Evolutionary conservation across 2,113 vertebrate genomes (phyloP), one percentile per base, ranked within the genome.

Genomic region (Andinoacara biseriatus): DNA sequence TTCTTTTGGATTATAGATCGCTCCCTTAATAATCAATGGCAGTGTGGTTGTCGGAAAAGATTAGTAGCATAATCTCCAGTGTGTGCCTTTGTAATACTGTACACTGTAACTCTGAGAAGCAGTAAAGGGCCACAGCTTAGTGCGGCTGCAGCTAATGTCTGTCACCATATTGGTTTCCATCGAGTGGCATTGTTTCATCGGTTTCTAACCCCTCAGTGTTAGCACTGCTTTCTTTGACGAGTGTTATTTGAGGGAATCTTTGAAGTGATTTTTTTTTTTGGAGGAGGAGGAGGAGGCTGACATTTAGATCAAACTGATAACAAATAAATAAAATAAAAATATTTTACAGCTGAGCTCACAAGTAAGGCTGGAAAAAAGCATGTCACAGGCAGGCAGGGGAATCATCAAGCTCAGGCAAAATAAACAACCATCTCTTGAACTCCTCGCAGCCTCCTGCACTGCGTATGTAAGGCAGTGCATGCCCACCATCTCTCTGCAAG

Each of bases 21-120:
- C 82, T 60, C 76, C 76, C 90, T 93, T 92, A 93, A 92, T 91
- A 93, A 94, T 93, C 90, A 89, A 92, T 90, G 88, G 74, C 83
- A 61, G 83, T 63, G 60, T 40, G 80, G 62, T 89, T 91, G 92
- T 93, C 58, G 10, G 65, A 81, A 77, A 86, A 93, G 93, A 93
- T 93, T 93, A 94, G 81, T 9, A 76, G 65, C 49, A 4, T 92
- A 92, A 93, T 93, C 92, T 87, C 85, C 65, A 74, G 84, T 81
- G 89, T 86, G 62, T 76, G 78, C 63, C 67, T 88, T 81, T 65
- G 83, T 90, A 90, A 89, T 85, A 69, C 79, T 86, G 83, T 89
- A 84, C 84, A 78, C 79, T 86, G 75, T 85, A 87, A 65, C 80
- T 83, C 86, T 86, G 83, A 54, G 77, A 86, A 76, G 88, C 84